Evolutionary conservation across 2,113 vertebrate genomes (phyloP).

Genomic region (Pionites leucogaster): DNA sequence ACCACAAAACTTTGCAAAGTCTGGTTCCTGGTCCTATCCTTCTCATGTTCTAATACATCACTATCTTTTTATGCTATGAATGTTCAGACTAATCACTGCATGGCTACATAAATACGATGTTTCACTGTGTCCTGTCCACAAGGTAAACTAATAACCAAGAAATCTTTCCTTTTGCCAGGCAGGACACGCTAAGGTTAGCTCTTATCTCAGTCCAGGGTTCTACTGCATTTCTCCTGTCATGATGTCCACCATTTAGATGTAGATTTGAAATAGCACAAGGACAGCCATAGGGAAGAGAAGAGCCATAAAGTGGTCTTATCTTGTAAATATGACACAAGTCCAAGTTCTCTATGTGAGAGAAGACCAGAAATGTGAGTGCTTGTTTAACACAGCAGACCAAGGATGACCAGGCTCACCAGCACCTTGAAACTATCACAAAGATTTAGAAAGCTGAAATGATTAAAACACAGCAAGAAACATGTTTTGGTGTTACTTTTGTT

Average conservation of each 20-base stretch:
- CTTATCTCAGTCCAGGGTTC: neutral
- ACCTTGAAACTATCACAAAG: neutral
- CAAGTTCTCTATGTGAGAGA: neutral
- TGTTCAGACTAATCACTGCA: neutral
- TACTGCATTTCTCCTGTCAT: neutral
- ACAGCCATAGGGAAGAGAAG: neutral
- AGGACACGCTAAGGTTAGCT: neutral
- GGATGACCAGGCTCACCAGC: neutral
- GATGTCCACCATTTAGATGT: neutral
- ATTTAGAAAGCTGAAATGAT: neutral
- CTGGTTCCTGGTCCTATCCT: neutral
- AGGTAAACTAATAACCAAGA: neutral
- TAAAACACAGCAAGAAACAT: neutral
- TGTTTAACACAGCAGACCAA: neutral
- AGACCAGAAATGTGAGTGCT: accelerated
- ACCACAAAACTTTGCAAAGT: neutral
- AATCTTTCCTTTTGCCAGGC: neutral
- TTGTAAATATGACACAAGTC: neutral
- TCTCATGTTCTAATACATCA: neutral
- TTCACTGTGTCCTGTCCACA: neutral
- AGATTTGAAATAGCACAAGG: neutral
- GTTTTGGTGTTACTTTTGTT: neutral
- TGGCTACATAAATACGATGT: neutral
- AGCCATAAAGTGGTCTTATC: neutral
- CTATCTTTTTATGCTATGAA: neutral